A percentile compares a stretch with the other conserved stretches of the same genome.
Evolutionary conservation across 2,797 vertebrate genomes (phyloP).

Genomic region (Dendrocincla fuliginosa): DNA sequence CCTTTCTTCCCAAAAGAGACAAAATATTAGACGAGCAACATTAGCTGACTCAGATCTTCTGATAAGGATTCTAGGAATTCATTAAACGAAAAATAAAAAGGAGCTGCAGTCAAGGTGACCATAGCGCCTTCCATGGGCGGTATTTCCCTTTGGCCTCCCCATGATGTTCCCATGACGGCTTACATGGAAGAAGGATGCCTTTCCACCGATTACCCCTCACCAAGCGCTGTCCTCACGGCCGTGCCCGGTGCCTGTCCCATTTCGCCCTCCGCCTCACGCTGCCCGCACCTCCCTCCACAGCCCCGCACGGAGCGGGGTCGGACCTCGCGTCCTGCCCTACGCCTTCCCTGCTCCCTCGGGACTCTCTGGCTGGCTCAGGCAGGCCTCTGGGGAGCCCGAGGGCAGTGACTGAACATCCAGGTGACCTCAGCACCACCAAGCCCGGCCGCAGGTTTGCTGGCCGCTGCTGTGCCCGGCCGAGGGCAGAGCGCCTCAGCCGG

Average conservation of each 20-base stretch:
- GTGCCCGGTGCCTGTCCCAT: rapidly evolving
- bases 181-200: rapidly evolving
- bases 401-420: not conserved
- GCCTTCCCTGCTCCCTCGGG: not conserved
- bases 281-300: not conserved
- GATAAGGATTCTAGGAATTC: not conserved
- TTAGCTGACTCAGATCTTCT: not conserved
- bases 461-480: not conserved
- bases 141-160: not conserved
- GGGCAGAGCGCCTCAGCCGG: rapidly evolving
- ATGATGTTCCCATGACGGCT: not conserved
- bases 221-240: not conserved
- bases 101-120: not conserved
- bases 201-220: not conserved
- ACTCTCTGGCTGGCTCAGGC: not conserved
- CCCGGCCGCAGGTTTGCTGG: not conserved
- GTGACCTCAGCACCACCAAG: not conserved
- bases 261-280: no score
- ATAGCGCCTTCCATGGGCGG: not conserved
- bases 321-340: rapidly evolving
- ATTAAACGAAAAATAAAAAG: not conserved
- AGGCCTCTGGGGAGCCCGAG: not conserved
- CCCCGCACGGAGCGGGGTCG: not conserved
- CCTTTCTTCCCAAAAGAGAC: not conserved
- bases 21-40: not conserved